Evolutionary conservation across 1,140 invertebrate genomes (phyloP), one percentile per base, ranked within the genome.

Genomic region (Drosophila asahinai): DNA sequence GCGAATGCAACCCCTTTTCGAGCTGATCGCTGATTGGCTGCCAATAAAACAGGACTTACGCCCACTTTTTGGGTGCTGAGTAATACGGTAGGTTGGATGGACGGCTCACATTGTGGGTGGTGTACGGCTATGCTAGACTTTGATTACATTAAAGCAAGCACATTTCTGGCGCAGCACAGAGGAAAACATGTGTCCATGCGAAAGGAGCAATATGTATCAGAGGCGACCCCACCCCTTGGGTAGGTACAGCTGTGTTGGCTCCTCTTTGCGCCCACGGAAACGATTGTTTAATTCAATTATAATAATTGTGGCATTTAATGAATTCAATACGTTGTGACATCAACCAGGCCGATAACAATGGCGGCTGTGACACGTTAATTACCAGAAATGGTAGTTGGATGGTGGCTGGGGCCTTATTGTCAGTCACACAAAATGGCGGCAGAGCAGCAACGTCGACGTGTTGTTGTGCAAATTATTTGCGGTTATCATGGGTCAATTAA

Each of bases 301-400:
- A 92, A 92, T 92, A 91, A 92, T 92, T 92, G 91, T 91, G 91
- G 91, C 77, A 92, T 92, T 91, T 91, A 92, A 92, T 92, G 87
- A 79, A 91, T 86, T 86, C 87, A 57, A 57, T 57, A 57, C 36
- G 36, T 57, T 57, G 54, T 11, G 54, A 83, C 78, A 89, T 77
- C 55, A 73, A 22, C 38, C 65, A 83, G 65, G 72, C 70, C 75
- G 67, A 76, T 81, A 87, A 80, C 80, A 87, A 91, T 82, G 86
- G 86, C 86, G 86, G 82, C 86, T 74, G 63, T 90, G 89, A 92
- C 86, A 92, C 90, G 90, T 91, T 91, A 91, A 91, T 91, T 91
- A 91, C 86, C 77, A 55, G 62, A 68, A 43, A 48, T 57, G 57
- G 57, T 38, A 63, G 47, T 36, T 47, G 43, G 67, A 62, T 63